phyloP scores from a whole-genome alignment of 2,797 vertebrate species.

The Brotogeris chrysoptera region DNA sequence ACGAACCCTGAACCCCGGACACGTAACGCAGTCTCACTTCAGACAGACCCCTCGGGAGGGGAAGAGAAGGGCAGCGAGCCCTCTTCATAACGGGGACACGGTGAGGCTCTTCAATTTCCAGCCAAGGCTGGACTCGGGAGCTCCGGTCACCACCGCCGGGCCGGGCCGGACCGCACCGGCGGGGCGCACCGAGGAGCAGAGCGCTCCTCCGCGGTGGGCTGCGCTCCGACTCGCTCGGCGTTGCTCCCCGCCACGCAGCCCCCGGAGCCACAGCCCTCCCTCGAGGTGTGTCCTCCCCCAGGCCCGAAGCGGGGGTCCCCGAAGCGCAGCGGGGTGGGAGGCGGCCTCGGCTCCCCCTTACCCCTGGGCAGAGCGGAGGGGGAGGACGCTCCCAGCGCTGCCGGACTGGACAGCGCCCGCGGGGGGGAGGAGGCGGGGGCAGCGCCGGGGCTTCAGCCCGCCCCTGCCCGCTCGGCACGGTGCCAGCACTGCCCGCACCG shows the following conservation, averaged over 20 bases:
- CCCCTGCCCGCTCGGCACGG: not conserved
- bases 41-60: not conserved
- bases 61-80: not conserved
- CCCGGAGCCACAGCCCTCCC: not conserved
- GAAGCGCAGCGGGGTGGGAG: not conserved
- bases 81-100: accelerated
- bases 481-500: not conserved
- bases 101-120: not conserved
- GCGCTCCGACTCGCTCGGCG: not conserved
- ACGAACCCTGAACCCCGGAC: not conserved
- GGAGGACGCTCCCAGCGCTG: not conserved
- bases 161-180: not conserved
- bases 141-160: not conserved
- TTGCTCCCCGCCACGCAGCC: not conserved
- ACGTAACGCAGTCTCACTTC: accelerated
- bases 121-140: not conserved
- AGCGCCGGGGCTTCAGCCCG: not conserved
- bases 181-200: not conserved
- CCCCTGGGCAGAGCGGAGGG: not conserved
- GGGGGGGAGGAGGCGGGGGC: not conserved
- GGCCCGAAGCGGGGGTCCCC: not conserved
- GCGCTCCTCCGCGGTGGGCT: not conserved
- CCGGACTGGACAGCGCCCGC: not conserved
- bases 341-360: not conserved
- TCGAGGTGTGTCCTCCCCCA: not conserved